These are phyloP conservation scores for Heliconius charithonia DNA, from an alignment of 2,888 invertebrate genomes.

Conservation along the genomic window DNA sequence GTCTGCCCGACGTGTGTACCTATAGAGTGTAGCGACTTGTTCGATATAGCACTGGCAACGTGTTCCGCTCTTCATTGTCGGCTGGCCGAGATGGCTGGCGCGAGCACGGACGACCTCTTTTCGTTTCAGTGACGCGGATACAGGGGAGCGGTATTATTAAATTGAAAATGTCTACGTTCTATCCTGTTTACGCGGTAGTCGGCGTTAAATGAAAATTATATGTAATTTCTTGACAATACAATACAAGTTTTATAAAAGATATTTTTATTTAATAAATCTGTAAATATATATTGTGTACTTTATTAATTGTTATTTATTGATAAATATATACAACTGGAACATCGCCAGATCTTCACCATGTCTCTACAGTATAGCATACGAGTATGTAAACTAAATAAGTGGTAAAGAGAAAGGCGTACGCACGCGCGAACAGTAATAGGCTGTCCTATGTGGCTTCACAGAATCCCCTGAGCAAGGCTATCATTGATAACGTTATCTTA, in stretches of 20 bases:
- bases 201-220: not conserved
- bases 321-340: constrained; percentile 41
- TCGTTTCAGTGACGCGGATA: constrained; percentile 72
- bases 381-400: constrained; percentile 34
- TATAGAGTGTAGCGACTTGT: constrained; percentile 62
- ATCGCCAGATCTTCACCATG: constrained; percentile 38
- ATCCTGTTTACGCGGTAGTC: constrained; percentile 19
- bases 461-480: constrained; percentile 79
- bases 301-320: constrained; percentile 27
- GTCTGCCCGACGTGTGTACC: constrained; percentile 61
- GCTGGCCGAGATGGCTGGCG: constrained; percentile 66
- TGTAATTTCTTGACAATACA: not conserved
- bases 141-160: constrained; percentile 48
- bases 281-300: not conserved
- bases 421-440: constrained; percentile 49
- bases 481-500: constrained; percentile 78
- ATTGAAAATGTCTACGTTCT: constrained; percentile 39
- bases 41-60: constrained; percentile 69
- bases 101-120: constrained; percentile 78
- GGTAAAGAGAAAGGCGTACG: constrained; percentile 45
- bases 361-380: constrained; percentile 15
- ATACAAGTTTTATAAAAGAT: too few species aligned
- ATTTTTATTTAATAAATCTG: not conserved
- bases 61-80: constrained; percentile 67
- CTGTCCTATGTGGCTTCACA: constrained; percentile 60